Evolutionary conservation across 30 jellyfish, hydroid and myxozoan species (phyloP).

Genomic region (Pseudorhiza aurosa): DNA sequence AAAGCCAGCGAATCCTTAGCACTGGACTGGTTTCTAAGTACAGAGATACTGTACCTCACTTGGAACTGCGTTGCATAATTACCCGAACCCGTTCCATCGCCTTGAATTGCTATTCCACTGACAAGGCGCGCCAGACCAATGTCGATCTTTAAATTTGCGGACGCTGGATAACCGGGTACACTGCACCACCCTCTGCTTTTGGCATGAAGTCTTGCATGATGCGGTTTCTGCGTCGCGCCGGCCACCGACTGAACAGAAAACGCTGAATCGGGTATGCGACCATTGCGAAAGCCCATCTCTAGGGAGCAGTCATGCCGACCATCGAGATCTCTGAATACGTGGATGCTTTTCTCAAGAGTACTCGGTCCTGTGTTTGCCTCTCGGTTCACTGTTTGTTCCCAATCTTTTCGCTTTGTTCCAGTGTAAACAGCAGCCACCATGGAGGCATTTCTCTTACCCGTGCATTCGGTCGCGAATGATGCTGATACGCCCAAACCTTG

Average conservation of each 20-base stretch:
- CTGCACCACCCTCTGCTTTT: slow-evolving; percentile 37
- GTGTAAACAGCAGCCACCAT: slow-evolving; percentile 42
- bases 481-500: slow-evolving; percentile 53
- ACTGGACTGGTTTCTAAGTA: background rate
- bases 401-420: slow-evolving; percentile 33
- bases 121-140: slow-evolving; percentile 21
- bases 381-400: slow-evolving; percentile 31
- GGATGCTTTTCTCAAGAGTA: background rate
- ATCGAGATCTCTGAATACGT: slow-evolving; percentile 1
- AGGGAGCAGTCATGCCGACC: slow-evolving; percentile 42
- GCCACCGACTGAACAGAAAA: slow-evolving; percentile 8
- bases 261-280: slow-evolving; percentile 22
- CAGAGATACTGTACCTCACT: background rate
- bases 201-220: slow-evolving; percentile 10
- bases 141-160: slow-evolving; percentile 34
- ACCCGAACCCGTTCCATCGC: background rate
- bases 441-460: background rate
- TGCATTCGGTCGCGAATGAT: slow-evolving; percentile 19
- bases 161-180: background rate
- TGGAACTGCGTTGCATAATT: background rate
- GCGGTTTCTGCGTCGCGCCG: background rate
- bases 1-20: background rate
- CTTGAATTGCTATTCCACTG: slow-evolving; percentile 62
- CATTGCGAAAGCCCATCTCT: slow-evolving; percentile 53
- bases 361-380: slow-evolving; percentile 1